phyloP scores from a whole-genome alignment of 2,888 invertebrate species.

The Vanessa cardui region DNA sequence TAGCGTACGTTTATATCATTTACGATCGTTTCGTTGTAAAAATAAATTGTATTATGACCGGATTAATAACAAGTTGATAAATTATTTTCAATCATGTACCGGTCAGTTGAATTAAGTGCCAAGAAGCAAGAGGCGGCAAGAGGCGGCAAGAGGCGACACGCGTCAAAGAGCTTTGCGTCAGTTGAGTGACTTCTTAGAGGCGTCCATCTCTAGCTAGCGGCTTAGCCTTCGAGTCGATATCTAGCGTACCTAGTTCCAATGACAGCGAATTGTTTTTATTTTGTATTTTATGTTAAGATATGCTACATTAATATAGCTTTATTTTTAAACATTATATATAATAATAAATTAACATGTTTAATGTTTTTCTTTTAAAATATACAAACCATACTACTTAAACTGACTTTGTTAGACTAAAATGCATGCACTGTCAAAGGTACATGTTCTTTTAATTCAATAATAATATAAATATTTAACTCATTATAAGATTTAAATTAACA shows the following conservation, averaged over 20 bases:
- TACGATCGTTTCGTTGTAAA: background rate
- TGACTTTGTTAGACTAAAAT: too few species aligned
- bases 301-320: too few species aligned
- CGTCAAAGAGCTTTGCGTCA: constrained; percentile 30
- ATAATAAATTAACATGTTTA: too few species aligned
- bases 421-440: too few species aligned
- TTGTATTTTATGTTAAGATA: background rate
- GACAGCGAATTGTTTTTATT: constrained; percentile 46
- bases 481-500: too few species aligned
- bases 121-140: constrained; percentile 4
- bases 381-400: too few species aligned
- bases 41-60: constrained; percentile 1
- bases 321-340: too few species aligned
- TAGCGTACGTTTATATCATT: background rate
- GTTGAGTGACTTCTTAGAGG: constrained; percentile 31
- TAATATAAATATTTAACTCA: too few species aligned
- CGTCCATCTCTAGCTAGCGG: constrained; percentile 16
- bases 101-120: constrained; percentile 1
- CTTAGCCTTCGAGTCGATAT: constrained; percentile 21
- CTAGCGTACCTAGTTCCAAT: constrained; percentile 5
- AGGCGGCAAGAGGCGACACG: constrained; percentile 15
- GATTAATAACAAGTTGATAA: background rate
- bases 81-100: constrained; percentile 9
- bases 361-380: too few species aligned
- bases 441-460: too few species aligned